Percentiles rank a stretch among this genome's conserved stretches.
Conservation (phyloP, 2,888 invertebrate species). For the Strigamia crassipes region DNA sequence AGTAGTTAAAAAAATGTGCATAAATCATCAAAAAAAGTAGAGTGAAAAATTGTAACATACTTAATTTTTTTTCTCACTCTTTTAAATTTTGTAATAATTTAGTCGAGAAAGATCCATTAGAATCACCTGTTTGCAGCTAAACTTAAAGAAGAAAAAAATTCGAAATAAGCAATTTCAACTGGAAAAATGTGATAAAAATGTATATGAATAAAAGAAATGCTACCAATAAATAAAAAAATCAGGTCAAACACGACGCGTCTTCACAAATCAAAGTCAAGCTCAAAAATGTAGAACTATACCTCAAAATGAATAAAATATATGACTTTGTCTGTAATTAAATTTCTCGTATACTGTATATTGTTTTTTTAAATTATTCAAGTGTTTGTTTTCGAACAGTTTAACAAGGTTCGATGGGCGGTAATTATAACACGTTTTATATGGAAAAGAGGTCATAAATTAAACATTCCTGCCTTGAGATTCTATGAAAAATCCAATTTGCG, state of each 20-base stretch:
- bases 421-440: neutral
- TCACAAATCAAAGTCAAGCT: slow-evolving; percentile 15
- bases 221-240: neutral
- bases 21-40: neutral
- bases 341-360: neutral
- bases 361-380: neutral
- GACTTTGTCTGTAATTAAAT: neutral
- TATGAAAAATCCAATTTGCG: neutral
- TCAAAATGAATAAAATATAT: neutral
- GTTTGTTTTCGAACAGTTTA: neutral
- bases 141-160: neutral
- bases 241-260: neutral
- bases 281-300: neutral
- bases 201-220: neutral
- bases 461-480: neutral
- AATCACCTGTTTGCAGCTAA: neutral
- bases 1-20: neutral
- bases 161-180: neutral
- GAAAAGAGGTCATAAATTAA: neutral
- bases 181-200: neutral
- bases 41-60: neutral
- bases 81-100: neutral
- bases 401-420: neutral
- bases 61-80: neutral
- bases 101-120: neutral